Evolutionary conservation across 2,888 invertebrate species (phyloP).

Genomic region (Eudasyphora cyanicolor): DNA sequence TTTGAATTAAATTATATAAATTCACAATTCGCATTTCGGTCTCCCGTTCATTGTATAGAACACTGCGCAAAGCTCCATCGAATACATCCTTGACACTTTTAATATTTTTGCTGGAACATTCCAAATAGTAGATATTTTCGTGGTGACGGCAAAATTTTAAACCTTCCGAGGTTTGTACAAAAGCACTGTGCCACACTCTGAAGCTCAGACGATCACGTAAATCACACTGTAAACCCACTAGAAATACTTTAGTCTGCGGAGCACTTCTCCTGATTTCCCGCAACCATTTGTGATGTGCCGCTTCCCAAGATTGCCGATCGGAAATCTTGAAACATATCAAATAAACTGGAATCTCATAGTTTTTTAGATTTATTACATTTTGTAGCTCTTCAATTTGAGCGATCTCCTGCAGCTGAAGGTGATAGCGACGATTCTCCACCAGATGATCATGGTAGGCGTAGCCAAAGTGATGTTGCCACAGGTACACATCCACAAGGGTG

Average conservation of each 20-base stretch:
- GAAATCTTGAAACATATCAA: slow-evolving; percentile 55
- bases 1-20: slow-evolving; percentile 54
- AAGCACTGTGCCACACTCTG: slow-evolving; percentile 29
- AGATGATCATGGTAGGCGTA: slow-evolving; percentile 54
- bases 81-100: slow-evolving; percentile 49
- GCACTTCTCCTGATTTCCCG: slow-evolving; percentile 34
- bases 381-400: slow-evolving; percentile 14
- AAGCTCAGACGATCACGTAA: slow-evolving; percentile 28
- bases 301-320: slow-evolving; percentile 29
- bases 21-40: slow-evolving; percentile 30
- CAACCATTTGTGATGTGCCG: slow-evolving; percentile 45
- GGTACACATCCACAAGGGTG: slow-evolving; percentile 30
- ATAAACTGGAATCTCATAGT: neutral
- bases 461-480: slow-evolving; percentile 50
- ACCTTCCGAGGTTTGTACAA: slow-evolving; percentile 43
- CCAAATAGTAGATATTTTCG: slow-evolving; percentile 52
- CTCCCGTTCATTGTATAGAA: slow-evolving; percentile 17
- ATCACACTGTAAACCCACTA: slow-evolving; percentile 54
- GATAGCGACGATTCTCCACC: slow-evolving; percentile 34
- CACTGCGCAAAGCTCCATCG: slow-evolving; percentile 37
- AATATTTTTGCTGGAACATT: slow-evolving; percentile 42
- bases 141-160: slow-evolving; percentile 47
- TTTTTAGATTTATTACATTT: neutral
- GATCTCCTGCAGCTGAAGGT: slow-evolving; percentile 29
- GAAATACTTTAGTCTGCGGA: slow-evolving; percentile 46